Percentiles rank a stretch among this genome's conserved stretches.
Conservation (phyloP, 2,888 invertebrate species). For the Eudasyphora cyanicolor region DNA sequence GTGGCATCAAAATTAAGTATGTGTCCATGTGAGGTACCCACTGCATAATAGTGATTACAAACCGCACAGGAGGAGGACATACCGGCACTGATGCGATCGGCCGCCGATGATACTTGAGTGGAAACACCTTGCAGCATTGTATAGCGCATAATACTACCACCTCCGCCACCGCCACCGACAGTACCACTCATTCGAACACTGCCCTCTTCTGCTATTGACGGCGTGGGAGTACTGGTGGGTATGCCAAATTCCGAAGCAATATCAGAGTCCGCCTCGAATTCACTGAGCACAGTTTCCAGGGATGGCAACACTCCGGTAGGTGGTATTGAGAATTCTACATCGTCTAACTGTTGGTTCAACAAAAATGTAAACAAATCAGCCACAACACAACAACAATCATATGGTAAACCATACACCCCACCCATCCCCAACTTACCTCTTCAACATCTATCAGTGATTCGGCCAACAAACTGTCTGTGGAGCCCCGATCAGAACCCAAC, state of each 20-base stretch:
- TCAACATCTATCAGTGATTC: slow-evolving; percentile 84
- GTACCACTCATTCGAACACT: slow-evolving; percentile 80
- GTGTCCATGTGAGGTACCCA: slow-evolving; percentile 96
- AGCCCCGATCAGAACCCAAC: slow-evolving; percentile 83
- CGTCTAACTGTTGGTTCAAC: slow-evolving; percentile 84
- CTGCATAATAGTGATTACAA: slow-evolving; percentile 89
- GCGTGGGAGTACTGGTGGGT: slow-evolving; percentile 78
- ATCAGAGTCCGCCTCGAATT: slow-evolving; percentile 85
- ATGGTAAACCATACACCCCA: neutral
- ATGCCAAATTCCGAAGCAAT: slow-evolving; percentile 80
- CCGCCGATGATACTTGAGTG: slow-evolving; percentile 92
- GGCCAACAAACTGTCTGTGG: slow-evolving; percentile 84
- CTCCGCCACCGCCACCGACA: slow-evolving; percentile 74
- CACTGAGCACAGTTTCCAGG: slow-evolving; percentile 90
- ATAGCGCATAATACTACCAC: slow-evolving; percentile 87
- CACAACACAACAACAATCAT: slow-evolving; percentile 86
- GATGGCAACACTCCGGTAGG: slow-evolving; percentile 88
- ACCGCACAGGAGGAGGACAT: slow-evolving; percentile 92
- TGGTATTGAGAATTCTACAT: slow-evolving; percentile 90
- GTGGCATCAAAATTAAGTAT: slow-evolving; percentile 92
- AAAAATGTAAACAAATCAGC: slow-evolving; percentile 40
- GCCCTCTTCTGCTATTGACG: slow-evolving; percentile 76
- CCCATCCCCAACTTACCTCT: slow-evolving; percentile 81
- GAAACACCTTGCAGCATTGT: slow-evolving; percentile 93
- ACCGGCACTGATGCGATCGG: slow-evolving; percentile 93